Base-by-base conservation (phyloP, 2,888 invertebrate species). In the Cordylochernes scorpioides region DNA sequence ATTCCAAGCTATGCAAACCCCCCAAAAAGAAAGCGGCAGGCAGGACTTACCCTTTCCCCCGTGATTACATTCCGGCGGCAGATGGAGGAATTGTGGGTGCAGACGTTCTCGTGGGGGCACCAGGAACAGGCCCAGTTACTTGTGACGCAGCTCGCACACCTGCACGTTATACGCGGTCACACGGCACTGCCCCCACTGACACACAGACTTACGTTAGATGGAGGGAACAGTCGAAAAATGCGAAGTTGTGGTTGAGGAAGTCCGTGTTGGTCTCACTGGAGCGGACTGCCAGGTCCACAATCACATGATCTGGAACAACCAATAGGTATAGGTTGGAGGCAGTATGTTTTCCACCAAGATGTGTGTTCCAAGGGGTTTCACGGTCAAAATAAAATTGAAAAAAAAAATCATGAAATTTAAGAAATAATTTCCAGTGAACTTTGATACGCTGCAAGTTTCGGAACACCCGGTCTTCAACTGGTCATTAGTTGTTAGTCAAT, bases 101-200 rank as follows among this genome's bases (percentile, higher is more conserved):
- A 91, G 49, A 68, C 73, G 56, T 88, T 91, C 49, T 86, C 86
- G 55, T 78, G 82, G 44, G 84, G 73, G 56, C 94, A 94, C 94
- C 94, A 94, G 52, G 78, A 78, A 53, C 94, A 94, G 5, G 74
- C 73, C 86, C 86, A 94, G 41, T 73, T 69, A 33, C 84, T 80
- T 47, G 69, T 67, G 17, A 88, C 75, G 53, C 91, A 57, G 17
- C 42, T 36, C 28, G 54, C 51, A 32, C 53, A 53, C 28, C 51
- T 52, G 37, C 49, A 53, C 24, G 15, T n/a, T n/a, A n/a, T n/a
- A n/a, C n/a, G n/a, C n/a, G n/a, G n/a, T n/a, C n/a, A n/a, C n/a
- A n/a, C n/a, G n/a, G n/a, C n/a, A n/a, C n/a, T n/a, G n/a, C n/a
- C n/a, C n/a, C n/a, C n/a, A n/a, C 10, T 19, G 6, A 9, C 15